Base-by-base conservation (phyloP, 2,888 invertebrate genomes). In the Amiota communis region DNA sequence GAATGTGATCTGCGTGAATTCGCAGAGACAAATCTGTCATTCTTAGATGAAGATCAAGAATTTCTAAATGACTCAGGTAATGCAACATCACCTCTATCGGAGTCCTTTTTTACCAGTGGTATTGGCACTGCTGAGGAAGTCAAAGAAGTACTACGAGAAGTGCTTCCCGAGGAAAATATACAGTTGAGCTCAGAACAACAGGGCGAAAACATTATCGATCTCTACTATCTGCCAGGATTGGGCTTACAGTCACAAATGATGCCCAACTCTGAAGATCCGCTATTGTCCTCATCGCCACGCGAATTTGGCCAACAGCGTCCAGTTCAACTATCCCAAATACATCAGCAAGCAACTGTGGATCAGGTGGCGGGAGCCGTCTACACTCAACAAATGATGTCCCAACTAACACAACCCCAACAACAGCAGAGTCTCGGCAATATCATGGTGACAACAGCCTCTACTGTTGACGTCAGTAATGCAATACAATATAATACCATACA, bases 61-160 rank as follows among this genome's bases (percentile, higher is more conserved):
- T 90, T 89, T 76, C 82, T 92, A 1, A 93, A 93, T 73, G 92
- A 92, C 81, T 93, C 93, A 2, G 93, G 94, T 13, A 93, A 95
- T 75, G 94, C 94, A 0, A 95, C 95, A 9, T 95, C 95, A 2
- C 95, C 96, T 1, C 90, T 95, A 13, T 95, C 95, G 11, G 95
- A 95, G 72, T 95, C 95, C 8, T 96, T 95, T 88, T 96, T 95
- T 87, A 95, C 95, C 64, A 88, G 87, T 56, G 95, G 95, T 13
- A 95, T 96, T 93, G 95, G 96, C 3, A 95, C 95, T 81, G 95
- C 95, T 68, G 96, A 95, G 81, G 96, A 95, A 80, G 96, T 96
- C 1, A 96, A 96, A 88, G 95, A 96, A 89, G 96, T 96, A 0
- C 89, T 96, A 72, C 95, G 95, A 87, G 96, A 96, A 90, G 95